A percentile compares a stretch with the other conserved stretches of the same genome.
Conservation (phyloP, 2,888 invertebrate species). For the Agrochola macilenta region DNA sequence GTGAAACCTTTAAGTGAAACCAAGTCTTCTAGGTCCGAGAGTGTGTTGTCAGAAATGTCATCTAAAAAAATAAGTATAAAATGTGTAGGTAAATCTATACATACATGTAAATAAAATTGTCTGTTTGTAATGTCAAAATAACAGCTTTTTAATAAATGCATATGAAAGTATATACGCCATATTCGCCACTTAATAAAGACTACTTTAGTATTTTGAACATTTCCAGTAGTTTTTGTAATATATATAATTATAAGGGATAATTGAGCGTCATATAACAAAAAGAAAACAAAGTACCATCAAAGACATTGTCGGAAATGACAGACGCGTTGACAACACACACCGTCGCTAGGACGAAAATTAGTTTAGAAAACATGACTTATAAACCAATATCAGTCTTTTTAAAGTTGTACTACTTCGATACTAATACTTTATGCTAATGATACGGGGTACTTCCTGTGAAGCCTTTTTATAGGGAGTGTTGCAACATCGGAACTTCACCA, state of each 20-base stretch:
- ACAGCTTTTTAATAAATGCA: no score
- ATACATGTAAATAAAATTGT: no score
- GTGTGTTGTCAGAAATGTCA: no score
- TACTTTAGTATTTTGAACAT: neutral
- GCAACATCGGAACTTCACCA: slow-evolving; percentile 56
- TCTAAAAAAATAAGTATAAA: no score
- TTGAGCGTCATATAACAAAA: neutral
- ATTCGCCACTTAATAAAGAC: neutral
- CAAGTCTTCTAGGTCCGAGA: no score
- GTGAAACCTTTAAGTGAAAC: no score
- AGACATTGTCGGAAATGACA: slow-evolving; percentile 40
- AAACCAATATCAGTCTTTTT: neutral
- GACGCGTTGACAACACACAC: slow-evolving; percentile 55
- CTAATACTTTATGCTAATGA: slow-evolving; percentile 16
- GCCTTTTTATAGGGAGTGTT: slow-evolving; percentile 46
- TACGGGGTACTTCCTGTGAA: neutral
- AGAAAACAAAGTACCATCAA: slow-evolving; percentile 51
- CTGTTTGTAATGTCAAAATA: no score
- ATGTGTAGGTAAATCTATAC: no score
- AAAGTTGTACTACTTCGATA: slow-evolving; percentile 1
- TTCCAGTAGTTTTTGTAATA: neutral
- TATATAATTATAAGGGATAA: no score
- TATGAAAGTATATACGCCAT: no score
- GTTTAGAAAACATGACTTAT: slow-evolving; percentile 48
- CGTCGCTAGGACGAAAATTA: slow-evolving; percentile 38